Evolutionary conservation across 37 sponge, comb jelly and placozoan species (phyloP).

Genomic region (Haliclona indistincta): DNA sequence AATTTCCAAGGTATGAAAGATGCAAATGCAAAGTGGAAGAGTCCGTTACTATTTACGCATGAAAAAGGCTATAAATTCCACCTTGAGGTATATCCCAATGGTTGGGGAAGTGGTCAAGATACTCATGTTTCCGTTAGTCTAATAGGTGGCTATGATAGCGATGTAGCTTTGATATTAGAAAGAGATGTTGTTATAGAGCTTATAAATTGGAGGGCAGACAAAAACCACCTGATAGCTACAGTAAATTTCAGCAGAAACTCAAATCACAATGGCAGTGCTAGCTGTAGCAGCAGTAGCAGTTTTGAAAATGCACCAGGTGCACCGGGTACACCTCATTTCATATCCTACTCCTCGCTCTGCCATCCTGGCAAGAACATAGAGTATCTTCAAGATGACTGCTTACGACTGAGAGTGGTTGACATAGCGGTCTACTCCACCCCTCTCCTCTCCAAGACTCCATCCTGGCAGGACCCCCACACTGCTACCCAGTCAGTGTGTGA

Average conservation of each 20-base stretch:
- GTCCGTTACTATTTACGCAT: no score
- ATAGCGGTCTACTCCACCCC: conserved; percentile 4
- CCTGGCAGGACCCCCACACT: background rate
- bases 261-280: background rate
- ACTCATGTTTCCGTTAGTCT: background rate
- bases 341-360: no score
- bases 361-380: background rate
- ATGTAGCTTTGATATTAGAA: background rate
- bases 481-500: background rate
- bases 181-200: conserved; percentile 2
- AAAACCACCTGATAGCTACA: no score
- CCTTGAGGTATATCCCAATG: background rate
- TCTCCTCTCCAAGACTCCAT: background rate
- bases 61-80: background rate
- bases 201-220: conserved; percentile 1
- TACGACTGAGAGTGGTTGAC: background rate
- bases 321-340: background rate
- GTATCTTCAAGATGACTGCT: conserved; percentile 11
- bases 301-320: background rate
- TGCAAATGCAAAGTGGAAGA: no score
- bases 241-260: no score
- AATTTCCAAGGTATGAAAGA: no score
- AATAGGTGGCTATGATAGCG: background rate
- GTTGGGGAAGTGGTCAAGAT: background rate
- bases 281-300: background rate